Conservation (phyloP, 2,113 vertebrate species). For the Platanista minor region DNA sequence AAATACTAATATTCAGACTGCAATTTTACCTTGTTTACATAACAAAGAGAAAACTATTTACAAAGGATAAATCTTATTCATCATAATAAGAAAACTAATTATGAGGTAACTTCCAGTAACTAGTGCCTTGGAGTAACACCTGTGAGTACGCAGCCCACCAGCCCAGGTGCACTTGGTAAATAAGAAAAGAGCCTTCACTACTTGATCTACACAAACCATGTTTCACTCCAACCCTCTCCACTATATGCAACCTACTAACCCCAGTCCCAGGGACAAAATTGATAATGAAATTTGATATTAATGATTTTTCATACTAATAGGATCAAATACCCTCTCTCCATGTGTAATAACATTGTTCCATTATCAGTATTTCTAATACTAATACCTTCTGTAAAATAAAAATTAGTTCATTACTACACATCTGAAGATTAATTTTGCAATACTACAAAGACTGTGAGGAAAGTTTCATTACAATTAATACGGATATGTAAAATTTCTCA, state of each 20-base stretch:
- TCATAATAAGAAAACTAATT: not conserved
- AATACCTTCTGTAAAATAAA: constrained; percentile 4
- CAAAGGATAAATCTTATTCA: not conserved
- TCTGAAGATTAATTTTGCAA: not conserved
- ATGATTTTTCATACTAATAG: constrained; percentile 17
- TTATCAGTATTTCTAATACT: not conserved
- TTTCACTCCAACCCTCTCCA: not conserved
- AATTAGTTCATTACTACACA: not conserved
- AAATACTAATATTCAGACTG: not conserved
- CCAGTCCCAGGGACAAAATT: not conserved
- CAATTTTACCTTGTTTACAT: not conserved
- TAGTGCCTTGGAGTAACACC: not conserved
- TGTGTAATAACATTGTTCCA: not conserved
- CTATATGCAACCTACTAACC: not conserved
- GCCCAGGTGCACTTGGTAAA: not conserved
- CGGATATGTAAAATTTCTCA: not conserved
- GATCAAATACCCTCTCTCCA: not conserved
- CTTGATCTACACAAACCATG: not conserved
- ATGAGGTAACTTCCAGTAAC: not conserved
- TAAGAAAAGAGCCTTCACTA: not conserved
- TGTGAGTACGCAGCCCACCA: not conserved
- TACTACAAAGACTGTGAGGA: not conserved
- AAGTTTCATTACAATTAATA: not conserved
- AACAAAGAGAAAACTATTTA: not conserved
- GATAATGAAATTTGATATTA: not conserved